phyloP scores from a whole-genome alignment of 2,888 invertebrate genomes.

The Pogonocherus hispidulus region DNA sequence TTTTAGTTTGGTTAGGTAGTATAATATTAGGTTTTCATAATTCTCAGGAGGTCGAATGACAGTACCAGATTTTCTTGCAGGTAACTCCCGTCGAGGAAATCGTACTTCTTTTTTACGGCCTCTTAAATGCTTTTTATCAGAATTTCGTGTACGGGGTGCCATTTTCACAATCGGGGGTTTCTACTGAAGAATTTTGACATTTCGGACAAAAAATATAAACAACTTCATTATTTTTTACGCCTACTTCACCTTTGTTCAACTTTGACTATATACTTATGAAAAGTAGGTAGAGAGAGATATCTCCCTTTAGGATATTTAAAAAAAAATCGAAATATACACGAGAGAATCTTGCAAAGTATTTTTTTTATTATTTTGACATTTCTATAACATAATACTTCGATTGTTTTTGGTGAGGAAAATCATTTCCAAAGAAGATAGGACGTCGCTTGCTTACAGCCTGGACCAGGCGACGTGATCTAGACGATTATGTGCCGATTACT shows the following conservation, averaged over 20 bases:
- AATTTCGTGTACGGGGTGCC: slow-evolving; percentile 27
- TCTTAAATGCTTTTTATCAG: background rate
- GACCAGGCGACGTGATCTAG: no score
- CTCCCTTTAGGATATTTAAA: no score
- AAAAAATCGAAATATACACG: no score
- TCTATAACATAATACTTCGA: no score
- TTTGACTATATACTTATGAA: background rate
- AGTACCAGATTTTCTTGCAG: slow-evolving; percentile 9
- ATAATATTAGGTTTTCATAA: slow-evolving; percentile 54
- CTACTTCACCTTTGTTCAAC: slow-evolving; percentile 7
- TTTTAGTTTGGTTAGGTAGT: slow-evolving; percentile 55
- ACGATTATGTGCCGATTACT: no score
- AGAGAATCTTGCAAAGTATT: no score
- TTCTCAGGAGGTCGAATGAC: slow-evolving; percentile 40
- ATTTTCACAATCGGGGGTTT: slow-evolving; percentile 17
- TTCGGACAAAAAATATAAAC: slow-evolving; percentile 16
- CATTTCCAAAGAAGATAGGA: no score
- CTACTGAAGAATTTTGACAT: slow-evolving; percentile 30
- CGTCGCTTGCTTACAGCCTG: no score
- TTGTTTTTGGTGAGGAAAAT: no score
- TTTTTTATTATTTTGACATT: no score
- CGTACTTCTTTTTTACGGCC: slow-evolving; percentile 19
- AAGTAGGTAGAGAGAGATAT: no score
- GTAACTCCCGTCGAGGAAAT: slow-evolving; percentile 6
- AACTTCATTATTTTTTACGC: slow-evolving; percentile 23